phyloP scores from a whole-genome alignment of 2,888 invertebrate species.

The Oxycera nigricornis region DNA sequence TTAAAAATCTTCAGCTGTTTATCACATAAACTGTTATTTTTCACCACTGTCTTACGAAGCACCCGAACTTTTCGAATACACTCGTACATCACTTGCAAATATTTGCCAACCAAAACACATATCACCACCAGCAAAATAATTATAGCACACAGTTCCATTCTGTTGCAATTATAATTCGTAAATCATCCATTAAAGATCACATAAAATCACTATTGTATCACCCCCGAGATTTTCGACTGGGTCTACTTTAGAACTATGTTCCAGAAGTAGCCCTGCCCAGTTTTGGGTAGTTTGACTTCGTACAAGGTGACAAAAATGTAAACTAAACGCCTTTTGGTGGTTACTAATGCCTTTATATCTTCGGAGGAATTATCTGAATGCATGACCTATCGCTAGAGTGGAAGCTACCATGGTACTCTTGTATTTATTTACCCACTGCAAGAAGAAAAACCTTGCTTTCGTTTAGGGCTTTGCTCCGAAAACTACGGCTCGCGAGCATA shows the following conservation, averaged over 20 bases:
- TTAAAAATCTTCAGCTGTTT: conserved; percentile 46
- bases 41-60: conserved; percentile 37
- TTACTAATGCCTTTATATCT: conserved; percentile 43
- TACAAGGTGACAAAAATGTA: conserved; percentile 39
- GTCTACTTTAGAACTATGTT: not conserved
- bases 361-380: conserved; percentile 23
- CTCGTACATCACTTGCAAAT: conserved; percentile 51
- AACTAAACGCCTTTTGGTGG: conserved; percentile 42
- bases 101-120: conserved; percentile 48
- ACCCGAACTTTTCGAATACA: conserved; percentile 51
- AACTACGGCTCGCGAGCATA: conserved; percentile 10
- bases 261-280: conserved; percentile 12
- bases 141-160: conserved; percentile 47
- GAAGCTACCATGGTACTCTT: conserved; percentile 31
- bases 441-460: conserved; percentile 5
- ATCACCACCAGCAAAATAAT: conserved; percentile 46
- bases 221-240: not conserved
- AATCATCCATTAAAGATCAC: not conserved
- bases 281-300: conserved; percentile 24
- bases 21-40: not conserved
- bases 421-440: conserved; percentile 22
- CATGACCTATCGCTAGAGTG: conserved; percentile 6
- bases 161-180: not conserved
- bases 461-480: not conserved
- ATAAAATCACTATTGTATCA: not conserved